phyloP scores from a whole-genome alignment of 1,140 invertebrate species.

The Saxidomus purpurata region DNA sequence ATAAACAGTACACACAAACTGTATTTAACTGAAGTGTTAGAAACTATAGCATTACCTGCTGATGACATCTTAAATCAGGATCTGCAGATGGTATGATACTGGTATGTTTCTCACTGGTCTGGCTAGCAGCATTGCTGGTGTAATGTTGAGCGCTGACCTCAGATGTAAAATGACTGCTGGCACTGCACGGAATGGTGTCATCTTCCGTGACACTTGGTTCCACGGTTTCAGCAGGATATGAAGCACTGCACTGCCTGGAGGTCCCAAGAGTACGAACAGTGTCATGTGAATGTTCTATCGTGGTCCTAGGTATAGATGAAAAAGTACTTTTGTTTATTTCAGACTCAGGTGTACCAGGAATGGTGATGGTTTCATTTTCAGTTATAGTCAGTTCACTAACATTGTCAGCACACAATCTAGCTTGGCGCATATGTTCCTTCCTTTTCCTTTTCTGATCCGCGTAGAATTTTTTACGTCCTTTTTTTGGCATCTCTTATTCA shows the following conservation, averaged over 20 bases:
- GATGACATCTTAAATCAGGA: constrained; percentile 42
- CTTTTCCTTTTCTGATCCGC: constrained; percentile 36
- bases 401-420: constrained; percentile 42
- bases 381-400: constrained; percentile 42
- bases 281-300: constrained; percentile 40
- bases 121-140: constrained; percentile 40
- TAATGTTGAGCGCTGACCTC: constrained; percentile 39
- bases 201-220: constrained; percentile 32
- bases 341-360: constrained; percentile 41
- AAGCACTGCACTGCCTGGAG: constrained; percentile 17
- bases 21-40: constrained; percentile 39
- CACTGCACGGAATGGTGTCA: constrained; percentile 29
- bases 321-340: constrained; percentile 44
- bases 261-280: constrained; percentile 12
- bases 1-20: constrained; percentile 44
- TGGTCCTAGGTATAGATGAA: constrained; percentile 37
- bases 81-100: constrained; percentile 30
- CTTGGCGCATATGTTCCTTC: constrained; percentile 31
- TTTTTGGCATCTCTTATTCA: constrained; percentile 43
- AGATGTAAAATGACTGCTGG: constrained; percentile 40
- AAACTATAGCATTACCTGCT: constrained; percentile 42
- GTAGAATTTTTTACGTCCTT: constrained; percentile 43
- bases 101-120: constrained; percentile 39
- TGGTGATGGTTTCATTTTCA: constrained; percentile 42
- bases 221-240: constrained; percentile 39